Evolutionary conservation across 2,797 vertebrate species (phyloP).

Genomic region (Hoplostethus atlanticus): DNA sequence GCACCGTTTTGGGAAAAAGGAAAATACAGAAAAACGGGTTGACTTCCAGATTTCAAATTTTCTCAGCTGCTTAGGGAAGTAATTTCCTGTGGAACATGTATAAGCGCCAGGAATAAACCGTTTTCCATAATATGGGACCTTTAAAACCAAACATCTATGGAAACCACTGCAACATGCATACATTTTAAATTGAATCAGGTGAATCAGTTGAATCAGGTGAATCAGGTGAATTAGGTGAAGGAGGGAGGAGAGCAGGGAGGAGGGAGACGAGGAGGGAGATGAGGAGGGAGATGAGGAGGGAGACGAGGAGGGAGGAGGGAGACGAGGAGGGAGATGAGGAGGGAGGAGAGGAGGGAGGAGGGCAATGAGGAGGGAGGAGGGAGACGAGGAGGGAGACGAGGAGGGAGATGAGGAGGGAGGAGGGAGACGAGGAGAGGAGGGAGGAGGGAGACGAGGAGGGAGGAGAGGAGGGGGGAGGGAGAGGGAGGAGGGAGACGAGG

Average conservation of each 20-base stretch:
- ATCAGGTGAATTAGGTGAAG: no score
- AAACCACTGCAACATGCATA: conserved; percentile 4
- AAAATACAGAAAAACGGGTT: no score
- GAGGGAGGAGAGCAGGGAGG: conserved; percentile 34
- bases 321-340: conserved; percentile 10
- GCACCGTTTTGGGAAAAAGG: no score
- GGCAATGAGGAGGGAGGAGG: conserved; percentile 63
- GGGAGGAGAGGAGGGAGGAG: conserved; percentile 39
- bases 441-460: conserved; percentile 60
- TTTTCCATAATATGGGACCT: no score
- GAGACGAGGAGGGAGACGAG: conserved; percentile 43
- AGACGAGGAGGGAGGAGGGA: conserved; percentile 43
- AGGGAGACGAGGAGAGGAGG: conserved; percentile 29
- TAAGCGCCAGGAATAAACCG: no score
- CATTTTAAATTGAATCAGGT: not conserved
- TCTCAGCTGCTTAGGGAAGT: no score
- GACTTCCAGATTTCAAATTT: no score
- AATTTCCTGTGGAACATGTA: no score
- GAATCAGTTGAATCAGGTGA: no score
- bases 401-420: not conserved
- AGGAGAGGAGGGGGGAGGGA: conserved; percentile 11
- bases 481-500: conserved; percentile 25
- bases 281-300: no score
- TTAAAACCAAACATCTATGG: not conserved
- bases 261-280: conserved; percentile 56